phyloP scores from a whole-genome alignment of 2,888 invertebrate species.

The Apamea sordens region DNA sequence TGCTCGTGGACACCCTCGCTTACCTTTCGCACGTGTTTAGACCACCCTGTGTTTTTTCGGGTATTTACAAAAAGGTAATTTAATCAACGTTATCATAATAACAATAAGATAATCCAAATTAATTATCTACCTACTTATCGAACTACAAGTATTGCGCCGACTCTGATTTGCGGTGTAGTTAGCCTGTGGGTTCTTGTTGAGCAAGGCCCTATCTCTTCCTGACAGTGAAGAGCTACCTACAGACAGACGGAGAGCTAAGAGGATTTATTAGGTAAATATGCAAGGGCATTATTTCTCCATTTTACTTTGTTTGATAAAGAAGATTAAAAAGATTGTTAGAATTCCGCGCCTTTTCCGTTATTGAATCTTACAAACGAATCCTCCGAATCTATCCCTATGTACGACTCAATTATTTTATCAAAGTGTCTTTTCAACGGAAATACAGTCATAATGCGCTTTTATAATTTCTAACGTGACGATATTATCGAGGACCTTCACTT shows the following conservation, averaged over 20 bases:
- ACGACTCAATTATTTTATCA: background rate
- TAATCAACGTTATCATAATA: slow-evolving; percentile 36
- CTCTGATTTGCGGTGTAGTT: background rate
- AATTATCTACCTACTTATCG: slow-evolving; percentile 29
- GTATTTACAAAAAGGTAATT: slow-evolving; percentile 25
- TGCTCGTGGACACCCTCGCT: no score
- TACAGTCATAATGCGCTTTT: background rate
- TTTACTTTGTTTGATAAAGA: background rate
- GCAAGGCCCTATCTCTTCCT: background rate
- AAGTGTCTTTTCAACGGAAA: background rate
- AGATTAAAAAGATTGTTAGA: background rate
- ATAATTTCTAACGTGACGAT: background rate
- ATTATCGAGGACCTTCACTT: background rate
- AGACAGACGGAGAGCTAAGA: background rate
- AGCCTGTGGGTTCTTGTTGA: background rate
- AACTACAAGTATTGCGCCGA: slow-evolving; percentile 2
- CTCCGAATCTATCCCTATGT: background rate
- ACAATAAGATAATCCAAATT: slow-evolving; percentile 21
- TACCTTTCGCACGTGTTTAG: background rate
- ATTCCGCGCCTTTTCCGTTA: no score
- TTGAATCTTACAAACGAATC: background rate
- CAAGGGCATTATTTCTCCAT: background rate
- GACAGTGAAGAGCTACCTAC: background rate
- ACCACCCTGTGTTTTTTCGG: slow-evolving; percentile 13
- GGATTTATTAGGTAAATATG: slow-evolving; percentile 13